phyloP scores from a whole-genome alignment of 2,113 vertebrate species.

The Lanius ludovicianus region DNA sequence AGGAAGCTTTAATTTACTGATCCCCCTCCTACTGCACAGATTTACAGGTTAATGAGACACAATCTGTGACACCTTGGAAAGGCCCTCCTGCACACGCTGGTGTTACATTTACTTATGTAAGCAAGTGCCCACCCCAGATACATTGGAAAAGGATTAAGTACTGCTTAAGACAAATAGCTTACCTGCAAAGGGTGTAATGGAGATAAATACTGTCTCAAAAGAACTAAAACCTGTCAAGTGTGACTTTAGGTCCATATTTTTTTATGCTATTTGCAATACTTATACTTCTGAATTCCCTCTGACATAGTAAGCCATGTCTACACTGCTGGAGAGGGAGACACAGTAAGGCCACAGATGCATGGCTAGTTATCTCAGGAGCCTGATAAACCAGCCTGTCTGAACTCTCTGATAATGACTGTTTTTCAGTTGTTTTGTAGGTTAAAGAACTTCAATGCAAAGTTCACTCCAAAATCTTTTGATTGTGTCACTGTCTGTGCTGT shows the following conservation, averaged over 20 bases:
- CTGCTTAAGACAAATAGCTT: background rate
- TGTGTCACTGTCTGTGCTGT: background rate
- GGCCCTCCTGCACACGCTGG: background rate
- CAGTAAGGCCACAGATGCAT: background rate
- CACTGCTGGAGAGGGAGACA: background rate
- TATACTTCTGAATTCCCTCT: background rate
- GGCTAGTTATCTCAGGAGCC: background rate
- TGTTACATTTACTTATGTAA: background rate
- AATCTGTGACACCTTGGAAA: background rate
- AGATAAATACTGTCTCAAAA: background rate
- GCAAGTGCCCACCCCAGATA: background rate
- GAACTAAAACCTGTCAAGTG: background rate
- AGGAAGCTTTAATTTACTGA: background rate
- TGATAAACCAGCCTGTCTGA: background rate
- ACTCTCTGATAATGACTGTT: background rate
- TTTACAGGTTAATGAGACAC: background rate
- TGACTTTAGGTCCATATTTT: background rate
- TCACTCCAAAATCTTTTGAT: background rate
- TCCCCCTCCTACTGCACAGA: background rate
- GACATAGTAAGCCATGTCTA: background rate
- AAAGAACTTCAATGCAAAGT: background rate
- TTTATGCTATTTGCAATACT: background rate
- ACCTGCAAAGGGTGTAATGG: background rate
- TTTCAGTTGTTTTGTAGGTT: background rate
- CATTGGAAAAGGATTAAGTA: background rate